Conservation (phyloP, 2,113 vertebrate genomes). For the Alligator mississippiensis region DNA sequence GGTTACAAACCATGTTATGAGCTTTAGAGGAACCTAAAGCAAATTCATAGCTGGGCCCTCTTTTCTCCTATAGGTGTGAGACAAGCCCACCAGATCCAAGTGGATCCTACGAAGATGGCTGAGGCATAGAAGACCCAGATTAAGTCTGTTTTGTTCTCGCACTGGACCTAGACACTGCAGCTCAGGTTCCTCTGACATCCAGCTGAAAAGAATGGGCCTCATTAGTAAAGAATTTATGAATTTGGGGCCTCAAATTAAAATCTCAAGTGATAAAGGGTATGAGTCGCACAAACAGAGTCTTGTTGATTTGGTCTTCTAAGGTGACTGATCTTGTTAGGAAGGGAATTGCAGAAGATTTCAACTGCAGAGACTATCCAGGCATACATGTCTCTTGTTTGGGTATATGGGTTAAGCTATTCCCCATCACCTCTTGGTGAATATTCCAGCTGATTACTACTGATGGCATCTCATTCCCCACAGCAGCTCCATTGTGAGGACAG, state of each 20-base stretch:
- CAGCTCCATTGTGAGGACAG: neutral
- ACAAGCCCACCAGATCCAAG: neutral
- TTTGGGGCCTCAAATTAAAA: neutral
- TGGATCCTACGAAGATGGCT: neutral
- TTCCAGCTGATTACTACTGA: rapidly evolving
- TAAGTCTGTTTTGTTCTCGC: neutral
- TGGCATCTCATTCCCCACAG: neutral
- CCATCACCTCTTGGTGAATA: neutral
- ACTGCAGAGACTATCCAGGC: rapidly evolving
- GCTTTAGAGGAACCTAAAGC: neutral
- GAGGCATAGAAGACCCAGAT: neutral
- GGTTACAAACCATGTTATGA: neutral
- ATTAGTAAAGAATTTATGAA: neutral
- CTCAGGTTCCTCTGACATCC: neutral
- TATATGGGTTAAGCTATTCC: neutral
- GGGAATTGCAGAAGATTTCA: neutral
- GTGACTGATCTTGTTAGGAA: neutral
- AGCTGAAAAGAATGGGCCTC: neutral
- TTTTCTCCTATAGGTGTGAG: neutral
- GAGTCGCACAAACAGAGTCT: neutral
- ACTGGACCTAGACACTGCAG: neutral
- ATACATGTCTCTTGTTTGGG: neutral
- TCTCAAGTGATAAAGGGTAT: rapidly evolving
- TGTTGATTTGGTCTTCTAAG: neutral
- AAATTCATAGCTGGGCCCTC: neutral